Base-by-base conservation (phyloP, 2,113 vertebrate species). In the Phylloscopus trochilus region DNA sequence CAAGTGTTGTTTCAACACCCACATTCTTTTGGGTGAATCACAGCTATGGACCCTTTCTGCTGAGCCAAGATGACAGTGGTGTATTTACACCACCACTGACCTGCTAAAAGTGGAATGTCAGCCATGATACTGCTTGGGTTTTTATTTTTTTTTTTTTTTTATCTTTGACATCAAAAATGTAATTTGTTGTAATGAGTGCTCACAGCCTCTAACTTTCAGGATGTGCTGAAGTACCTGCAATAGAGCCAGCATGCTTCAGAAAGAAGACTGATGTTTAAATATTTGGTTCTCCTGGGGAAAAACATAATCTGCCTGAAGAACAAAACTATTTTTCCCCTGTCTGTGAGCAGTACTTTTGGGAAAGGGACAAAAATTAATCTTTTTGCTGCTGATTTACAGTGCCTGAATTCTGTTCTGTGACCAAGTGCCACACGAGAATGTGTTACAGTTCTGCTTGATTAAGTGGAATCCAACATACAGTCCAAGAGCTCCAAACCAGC, bases 11-110 rank as follows among this genome's bases (percentile, higher is more conserved):
- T 93, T 80, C 78, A 77, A 60, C 94, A 90, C 72, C 63, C 78
- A 47, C 75, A 47, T 94, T 91, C 46, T 92, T 76, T 10, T n/a
- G n/a, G 66, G 23, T 94, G 85, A 93, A 81, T 95, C 95, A 83
- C 84, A 75, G 68, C 63, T 56, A 5, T 3, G 69, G 94, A 94
- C 68, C 81, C 92, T 83, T 92, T 63, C 66, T 95, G 81, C 78
- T 90, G 60, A 87, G 84, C 41, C 68, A 18, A 59, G 80, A 31
- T 76, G 66, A 87, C 89, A 69, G 3, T 55, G 89, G 37, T 82
- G 44, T 53, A 66, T 92, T 95, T 51, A 66, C 2, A 15, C 83
- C 81, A 87, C 69, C 26, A 28, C 13, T 92, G 83, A 83, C 47
- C 60, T 75, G 86, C 68, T 66, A 8, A 33, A 83, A 72, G 68